phyloP scores from a whole-genome alignment of 2,113 vertebrate genomes.

The Thermophis baileyi region DNA sequence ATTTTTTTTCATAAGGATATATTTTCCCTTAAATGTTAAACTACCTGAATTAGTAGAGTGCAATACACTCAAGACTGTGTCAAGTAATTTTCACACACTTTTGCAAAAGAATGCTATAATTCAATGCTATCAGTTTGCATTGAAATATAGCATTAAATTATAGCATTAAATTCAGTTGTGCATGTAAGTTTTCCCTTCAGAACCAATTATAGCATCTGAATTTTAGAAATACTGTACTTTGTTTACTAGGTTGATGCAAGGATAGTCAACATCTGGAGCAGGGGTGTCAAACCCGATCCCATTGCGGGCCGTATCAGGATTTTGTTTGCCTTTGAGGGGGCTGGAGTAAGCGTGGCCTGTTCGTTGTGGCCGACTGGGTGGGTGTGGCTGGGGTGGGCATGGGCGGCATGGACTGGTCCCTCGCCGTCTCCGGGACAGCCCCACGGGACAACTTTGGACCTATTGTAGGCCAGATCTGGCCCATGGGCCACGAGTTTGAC shows the following conservation, averaged over 20 bases:
- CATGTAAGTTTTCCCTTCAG: slow-evolving; percentile 28
- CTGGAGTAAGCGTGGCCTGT: no score
- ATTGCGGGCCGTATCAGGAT: no score
- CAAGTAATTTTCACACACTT: background rate
- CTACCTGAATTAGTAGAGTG: slow-evolving; percentile 4
- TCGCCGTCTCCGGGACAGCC: no score
- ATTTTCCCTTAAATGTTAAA: background rate
- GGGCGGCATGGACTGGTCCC: no score
- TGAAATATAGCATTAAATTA: no score
- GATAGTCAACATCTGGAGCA: slow-evolving; percentile 31
- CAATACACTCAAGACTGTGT: background rate
- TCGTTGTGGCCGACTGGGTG: no score
- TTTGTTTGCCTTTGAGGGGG: no score
- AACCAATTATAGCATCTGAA: slow-evolving; percentile 19
- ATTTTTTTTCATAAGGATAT: background rate
- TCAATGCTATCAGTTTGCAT: background rate
- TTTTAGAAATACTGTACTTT: slow-evolving; percentile 38
- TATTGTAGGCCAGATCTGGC: no score
- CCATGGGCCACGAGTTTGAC: background rate
- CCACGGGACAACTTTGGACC: no score
- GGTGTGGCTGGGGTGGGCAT: no score
- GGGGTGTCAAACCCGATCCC: no score
- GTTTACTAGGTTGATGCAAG: slow-evolving; percentile 27
- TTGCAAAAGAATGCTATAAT: background rate
- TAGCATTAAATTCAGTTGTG: slow-evolving; percentile 11